Evolutionary conservation across 2,888 invertebrate species (phyloP).

Genomic region (Melolontha melolontha): DNA sequence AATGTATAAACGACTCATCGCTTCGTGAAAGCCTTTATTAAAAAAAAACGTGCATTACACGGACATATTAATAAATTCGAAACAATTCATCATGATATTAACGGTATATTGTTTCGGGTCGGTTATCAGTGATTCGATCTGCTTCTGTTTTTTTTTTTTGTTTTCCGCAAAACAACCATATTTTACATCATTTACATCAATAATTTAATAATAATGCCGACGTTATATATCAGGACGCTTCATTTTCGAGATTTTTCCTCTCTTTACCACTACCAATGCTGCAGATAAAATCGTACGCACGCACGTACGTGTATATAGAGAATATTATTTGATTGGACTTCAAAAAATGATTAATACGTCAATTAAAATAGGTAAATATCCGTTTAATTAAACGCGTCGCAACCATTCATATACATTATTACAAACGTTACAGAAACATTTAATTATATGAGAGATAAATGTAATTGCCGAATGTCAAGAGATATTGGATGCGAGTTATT

Average conservation of each 20-base stretch:
- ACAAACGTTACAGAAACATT: conserved; percentile 38
- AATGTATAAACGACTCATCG: too few relatives aligned
- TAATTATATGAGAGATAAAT: conserved; percentile 44
- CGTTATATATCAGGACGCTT: neutral
- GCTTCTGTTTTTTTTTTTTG: conserved; percentile 3
- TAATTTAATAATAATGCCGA: conserved; percentile 31
- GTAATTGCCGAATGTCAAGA: conserved; percentile 45
- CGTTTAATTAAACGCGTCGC: conserved; percentile 39
- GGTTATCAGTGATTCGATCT: too few relatives aligned
- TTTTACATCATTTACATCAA: conserved; percentile 27
- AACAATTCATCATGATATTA: conserved; percentile 38
- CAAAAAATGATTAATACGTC: conserved; percentile 43
- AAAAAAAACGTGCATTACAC: too few relatives aligned
- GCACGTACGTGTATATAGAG: neutral
- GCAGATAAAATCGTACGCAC: conserved; percentile 6
- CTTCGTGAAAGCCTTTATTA: too few relatives aligned
- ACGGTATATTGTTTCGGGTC: conserved; percentile 1
- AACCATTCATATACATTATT: conserved; percentile 8
- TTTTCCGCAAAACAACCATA: conserved; percentile 15
- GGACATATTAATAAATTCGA: conserved; percentile 16
- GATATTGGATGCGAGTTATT: conserved; percentile 45
- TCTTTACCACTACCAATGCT: neutral
- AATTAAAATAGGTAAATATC: conserved; percentile 45
- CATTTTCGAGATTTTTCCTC: conserved; percentile 1
- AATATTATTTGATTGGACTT: conserved; percentile 31